phyloP scores from a whole-genome alignment of 2,113 vertebrate genomes.

The Lathamus discolor region DNA sequence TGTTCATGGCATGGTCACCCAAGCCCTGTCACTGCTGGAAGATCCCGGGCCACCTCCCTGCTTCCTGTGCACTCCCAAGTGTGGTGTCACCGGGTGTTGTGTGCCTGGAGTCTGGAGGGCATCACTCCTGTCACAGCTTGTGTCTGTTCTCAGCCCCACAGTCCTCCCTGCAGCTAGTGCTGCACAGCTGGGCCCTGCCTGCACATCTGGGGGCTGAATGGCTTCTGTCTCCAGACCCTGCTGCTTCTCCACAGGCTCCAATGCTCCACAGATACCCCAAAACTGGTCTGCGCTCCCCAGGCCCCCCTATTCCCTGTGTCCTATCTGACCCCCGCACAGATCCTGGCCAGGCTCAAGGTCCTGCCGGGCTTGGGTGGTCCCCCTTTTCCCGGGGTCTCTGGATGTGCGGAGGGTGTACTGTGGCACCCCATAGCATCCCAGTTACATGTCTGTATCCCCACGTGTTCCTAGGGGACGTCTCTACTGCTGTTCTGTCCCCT shows the following conservation, averaged over 20 bases:
- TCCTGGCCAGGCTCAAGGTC: rapidly evolving
- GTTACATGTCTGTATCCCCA: rapidly evolving
- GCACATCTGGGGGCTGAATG: neutral
- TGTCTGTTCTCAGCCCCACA: neutral
- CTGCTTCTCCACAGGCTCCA: neutral
- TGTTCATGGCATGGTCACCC: rapidly evolving
- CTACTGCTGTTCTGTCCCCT: neutral
- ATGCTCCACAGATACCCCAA: neutral
- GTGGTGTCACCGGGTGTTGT: neutral
- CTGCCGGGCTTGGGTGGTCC: neutral
- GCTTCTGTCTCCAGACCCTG: neutral
- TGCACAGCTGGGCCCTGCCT: neutral
- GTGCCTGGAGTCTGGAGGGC: neutral
- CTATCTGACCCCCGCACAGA: neutral
- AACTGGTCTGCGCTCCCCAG: neutral
- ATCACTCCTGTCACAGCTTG: neutral
- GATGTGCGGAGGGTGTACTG: rapidly evolving
- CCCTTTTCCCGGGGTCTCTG: rapidly evolving
- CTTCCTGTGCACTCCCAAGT: neutral
- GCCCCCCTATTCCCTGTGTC: rapidly evolving
- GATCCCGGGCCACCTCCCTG: neutral
- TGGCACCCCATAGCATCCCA: neutral
- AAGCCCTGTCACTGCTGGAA: rapidly evolving
- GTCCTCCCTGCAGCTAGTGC: neutral
- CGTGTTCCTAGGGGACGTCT: neutral